phyloP scores from a whole-genome alignment of 2,888 invertebrate species.

The Platerodrilus igneus region DNA sequence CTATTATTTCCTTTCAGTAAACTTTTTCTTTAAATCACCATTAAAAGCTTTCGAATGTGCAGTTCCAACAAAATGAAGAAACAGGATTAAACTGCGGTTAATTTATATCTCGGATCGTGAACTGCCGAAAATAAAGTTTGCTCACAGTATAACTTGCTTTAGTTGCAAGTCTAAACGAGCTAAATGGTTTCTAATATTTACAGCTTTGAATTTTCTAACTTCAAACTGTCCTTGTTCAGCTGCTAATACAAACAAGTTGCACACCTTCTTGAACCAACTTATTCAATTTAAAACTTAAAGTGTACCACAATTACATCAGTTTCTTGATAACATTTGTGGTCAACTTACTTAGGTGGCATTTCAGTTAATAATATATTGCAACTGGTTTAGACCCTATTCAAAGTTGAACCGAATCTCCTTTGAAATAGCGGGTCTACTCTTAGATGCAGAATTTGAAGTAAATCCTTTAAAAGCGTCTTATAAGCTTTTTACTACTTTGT shows the following conservation, averaged over 20 bases:
- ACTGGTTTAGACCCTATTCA: too few species aligned
- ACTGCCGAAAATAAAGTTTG: constrained; percentile 23
- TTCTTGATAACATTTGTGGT: constrained; percentile 11
- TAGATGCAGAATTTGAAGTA: constrained; percentile 9
- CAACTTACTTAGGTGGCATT: constrained; percentile 5
- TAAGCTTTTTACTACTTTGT: constrained; percentile 11
- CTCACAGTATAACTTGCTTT: constrained; percentile 23
- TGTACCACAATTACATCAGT: constrained; percentile 13
- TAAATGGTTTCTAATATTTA: constrained; percentile 22
- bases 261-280: constrained; percentile 17
- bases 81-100: constrained; percentile 22
- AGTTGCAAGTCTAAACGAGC: constrained; percentile 23
- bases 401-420: too few species aligned
- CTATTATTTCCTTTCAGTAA: too few species aligned
- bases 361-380: too few species aligned
- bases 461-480: constrained; percentile 11
- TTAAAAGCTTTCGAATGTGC: constrained; percentile 21
- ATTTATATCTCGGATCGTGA: constrained; percentile 23
- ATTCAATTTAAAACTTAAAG: constrained; percentile 13
- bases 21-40: constrained; percentile 21
- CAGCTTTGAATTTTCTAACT: constrained; percentile 23
- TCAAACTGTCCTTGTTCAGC: constrained; percentile 18
- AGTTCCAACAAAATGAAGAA: constrained; percentile 22
- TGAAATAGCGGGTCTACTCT: constrained; percentile 8
- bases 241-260: constrained; percentile 18